These are phyloP conservation scores for Anastatus disparis DNA, from an alignment of 1,140 invertebrate species.

Conservation along the genomic window DNA sequence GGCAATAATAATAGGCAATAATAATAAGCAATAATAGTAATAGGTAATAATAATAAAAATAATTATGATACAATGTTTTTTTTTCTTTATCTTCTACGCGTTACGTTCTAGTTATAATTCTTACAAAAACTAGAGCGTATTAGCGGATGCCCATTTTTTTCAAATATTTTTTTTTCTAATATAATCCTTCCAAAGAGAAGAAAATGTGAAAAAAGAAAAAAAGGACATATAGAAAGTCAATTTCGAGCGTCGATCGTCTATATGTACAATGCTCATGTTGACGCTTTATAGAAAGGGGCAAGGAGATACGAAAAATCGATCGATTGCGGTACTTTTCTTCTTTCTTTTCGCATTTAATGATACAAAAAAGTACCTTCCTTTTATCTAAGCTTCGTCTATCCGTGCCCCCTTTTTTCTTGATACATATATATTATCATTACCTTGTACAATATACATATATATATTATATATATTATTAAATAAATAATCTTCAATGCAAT, in stretches of 20 bases:
- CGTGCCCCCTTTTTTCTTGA: neutral
- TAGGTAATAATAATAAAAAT: constrained; percentile 49
- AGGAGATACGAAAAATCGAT: no score
- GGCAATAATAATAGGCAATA: constrained; percentile 32
- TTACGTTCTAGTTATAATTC: constrained; percentile 1
- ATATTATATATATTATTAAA: constrained; percentile 51
- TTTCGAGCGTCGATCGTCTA: constrained; percentile 4
- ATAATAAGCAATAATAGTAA: constrained; percentile 48
- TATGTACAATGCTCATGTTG: constrained; percentile 30
- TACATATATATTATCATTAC: constrained; percentile 11
- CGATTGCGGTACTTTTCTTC: no score
- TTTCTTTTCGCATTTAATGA: no score
- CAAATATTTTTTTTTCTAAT: neutral
- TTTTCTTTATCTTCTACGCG: no score
- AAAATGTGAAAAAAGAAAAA: no score
- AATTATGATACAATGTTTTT: constrained; percentile 27
- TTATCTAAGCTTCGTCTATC: no score
- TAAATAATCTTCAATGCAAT: constrained; percentile 66
- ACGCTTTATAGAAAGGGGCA: no score
- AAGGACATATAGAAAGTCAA: neutral
- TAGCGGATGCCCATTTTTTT: neutral
- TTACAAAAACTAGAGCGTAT: constrained; percentile 26
- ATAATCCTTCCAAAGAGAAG: neutral
- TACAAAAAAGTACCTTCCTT: no score
- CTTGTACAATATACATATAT: constrained; percentile 56